Percentiles rank a stretch among this genome's conserved stretches.
These are phyloP conservation scores for Ophioderma brevispina DNA, from an alignment of 35 echinoderm and acorn worm genomes.

Conservation along the genomic window DNA sequence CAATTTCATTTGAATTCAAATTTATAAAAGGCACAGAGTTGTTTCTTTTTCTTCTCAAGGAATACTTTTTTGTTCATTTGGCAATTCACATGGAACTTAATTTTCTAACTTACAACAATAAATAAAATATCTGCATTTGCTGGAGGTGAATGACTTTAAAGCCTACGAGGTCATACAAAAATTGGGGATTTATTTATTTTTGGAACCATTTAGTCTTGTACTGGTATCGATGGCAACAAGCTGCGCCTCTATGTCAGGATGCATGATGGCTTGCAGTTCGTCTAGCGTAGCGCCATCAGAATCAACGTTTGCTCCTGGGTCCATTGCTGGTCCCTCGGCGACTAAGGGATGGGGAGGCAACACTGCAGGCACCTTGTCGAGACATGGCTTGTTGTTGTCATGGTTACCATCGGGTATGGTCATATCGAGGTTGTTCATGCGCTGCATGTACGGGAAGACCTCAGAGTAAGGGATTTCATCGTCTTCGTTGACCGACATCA, in stretches of 20 bases:
- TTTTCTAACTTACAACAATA: neutral
- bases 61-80: conserved; percentile 2
- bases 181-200: conserved; percentile 18
- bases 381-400: neutral
- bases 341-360: neutral
- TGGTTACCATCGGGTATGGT: neutral
- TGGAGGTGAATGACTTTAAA: neutral
- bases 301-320: conserved; percentile 9
- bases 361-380: neutral
- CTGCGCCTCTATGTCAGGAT: conserved; percentile 39
- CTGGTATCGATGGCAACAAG: conserved; percentile 32
- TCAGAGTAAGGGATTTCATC: conserved; percentile 23
- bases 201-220: conserved; percentile 28
- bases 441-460: conserved; percentile 27
- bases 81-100: neutral
- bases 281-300: neutral
- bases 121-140: neutral
- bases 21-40: neutral
- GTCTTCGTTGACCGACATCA: conserved; percentile 60
- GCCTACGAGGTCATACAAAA: neutral
- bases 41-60: too few species aligned
- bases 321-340: neutral
- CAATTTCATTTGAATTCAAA: neutral
- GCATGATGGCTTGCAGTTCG: conserved; percentile 25
- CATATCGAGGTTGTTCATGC: conserved; percentile 21